Evolutionary conservation across 1,140 invertebrate species (phyloP).

Genomic region (Plodia interpunctella): DNA sequence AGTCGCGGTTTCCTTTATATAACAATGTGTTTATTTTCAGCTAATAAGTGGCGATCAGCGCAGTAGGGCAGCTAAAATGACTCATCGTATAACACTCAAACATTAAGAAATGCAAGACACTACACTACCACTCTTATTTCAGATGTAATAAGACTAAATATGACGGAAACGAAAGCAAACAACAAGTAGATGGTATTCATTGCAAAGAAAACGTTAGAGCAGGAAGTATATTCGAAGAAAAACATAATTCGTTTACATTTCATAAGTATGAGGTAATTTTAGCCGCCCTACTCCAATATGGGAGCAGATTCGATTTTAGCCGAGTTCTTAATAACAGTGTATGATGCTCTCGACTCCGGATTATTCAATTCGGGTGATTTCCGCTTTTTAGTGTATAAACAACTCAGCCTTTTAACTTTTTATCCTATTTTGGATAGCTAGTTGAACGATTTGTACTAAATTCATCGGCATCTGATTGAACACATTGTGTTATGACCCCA

Average conservation of each 20-base stretch:
- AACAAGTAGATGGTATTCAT: neutral
- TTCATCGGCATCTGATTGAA: no score
- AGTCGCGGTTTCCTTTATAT: slow-evolving; percentile 1
- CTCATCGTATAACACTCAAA: neutral
- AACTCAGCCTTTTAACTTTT: neutral
- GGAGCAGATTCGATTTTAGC: neutral
- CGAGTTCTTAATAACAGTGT: slow-evolving; percentile 2
- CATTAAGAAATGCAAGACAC: neutral
- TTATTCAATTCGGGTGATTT: neutral
- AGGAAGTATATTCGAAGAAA: slow-evolving; percentile 29
- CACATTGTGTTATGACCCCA: no score
- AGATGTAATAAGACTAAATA: slow-evolving; percentile 1
- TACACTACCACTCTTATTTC: neutral
- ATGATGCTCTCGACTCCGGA: neutral
- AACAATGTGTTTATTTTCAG: slow-evolving; percentile 6
- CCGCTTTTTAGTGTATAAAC: neutral
- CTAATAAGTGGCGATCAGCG: neutral
- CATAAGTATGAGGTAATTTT: slow-evolving; percentile 8
- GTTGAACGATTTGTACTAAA: neutral
- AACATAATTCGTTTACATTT: slow-evolving; percentile 16
- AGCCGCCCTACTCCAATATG: slow-evolving; percentile 9
- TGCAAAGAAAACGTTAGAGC: slow-evolving; percentile 9
- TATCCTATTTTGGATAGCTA: neutral
- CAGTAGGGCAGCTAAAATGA: slow-evolving; percentile 4
- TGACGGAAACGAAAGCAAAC: neutral